Evolutionary conservation across 2,113 vertebrate species (phyloP).

Genomic region (Pygoscelis adeliae): DNA sequence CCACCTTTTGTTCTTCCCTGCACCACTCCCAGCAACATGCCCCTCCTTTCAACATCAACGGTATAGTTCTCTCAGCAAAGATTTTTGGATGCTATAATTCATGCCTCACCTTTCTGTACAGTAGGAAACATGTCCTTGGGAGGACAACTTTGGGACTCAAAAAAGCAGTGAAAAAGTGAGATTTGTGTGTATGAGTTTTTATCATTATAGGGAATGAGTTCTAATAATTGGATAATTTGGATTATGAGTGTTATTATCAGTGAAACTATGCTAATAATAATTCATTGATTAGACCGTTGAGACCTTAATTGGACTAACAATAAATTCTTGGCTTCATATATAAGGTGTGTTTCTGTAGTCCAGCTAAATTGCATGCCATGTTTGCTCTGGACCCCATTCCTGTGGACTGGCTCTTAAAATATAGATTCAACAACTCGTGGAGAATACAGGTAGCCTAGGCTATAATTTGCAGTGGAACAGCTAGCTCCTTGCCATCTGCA

Average conservation of each 20-base stretch:
- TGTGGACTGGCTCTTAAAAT: neutral
- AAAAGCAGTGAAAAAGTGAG: neutral
- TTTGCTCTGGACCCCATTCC: neutral
- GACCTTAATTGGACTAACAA: neutral
- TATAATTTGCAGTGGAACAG: neutral
- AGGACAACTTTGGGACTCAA: neutral
- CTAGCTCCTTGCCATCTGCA: neutral
- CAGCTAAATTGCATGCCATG: neutral
- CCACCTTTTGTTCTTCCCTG: neutral
- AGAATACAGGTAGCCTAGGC: neutral
- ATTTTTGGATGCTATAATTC: neutral
- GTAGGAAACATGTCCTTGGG: neutral
- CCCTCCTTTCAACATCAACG: neutral
- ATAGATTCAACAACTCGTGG: accelerated
- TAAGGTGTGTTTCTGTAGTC: neutral
- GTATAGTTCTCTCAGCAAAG: neutral
- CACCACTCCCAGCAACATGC: accelerated
- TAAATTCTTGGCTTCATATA: neutral
- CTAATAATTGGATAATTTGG: neutral
- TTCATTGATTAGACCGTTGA: neutral
- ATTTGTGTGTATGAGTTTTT: neutral
- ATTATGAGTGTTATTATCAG: neutral
- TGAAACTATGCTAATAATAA: neutral
- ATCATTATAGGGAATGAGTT: neutral
- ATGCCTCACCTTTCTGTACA: neutral